phyloP scores from a whole-genome alignment of 64 coral and sea anemone species.

The Cladopsammia gracilis region DNA sequence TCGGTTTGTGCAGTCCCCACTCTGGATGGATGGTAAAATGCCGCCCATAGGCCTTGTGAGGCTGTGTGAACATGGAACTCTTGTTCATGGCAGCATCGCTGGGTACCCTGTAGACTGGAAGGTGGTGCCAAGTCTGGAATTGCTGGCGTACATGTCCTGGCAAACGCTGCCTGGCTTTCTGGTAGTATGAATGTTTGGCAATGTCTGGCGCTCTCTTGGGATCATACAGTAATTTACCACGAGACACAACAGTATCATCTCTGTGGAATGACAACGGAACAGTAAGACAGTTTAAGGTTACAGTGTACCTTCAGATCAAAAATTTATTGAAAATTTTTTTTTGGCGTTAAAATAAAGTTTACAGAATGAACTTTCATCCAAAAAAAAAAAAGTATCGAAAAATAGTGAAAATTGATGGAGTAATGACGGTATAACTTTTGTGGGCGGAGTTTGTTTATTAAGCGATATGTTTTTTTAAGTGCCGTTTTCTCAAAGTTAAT shows the following conservation, averaged over 20 bases:
- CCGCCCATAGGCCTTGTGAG: constrained; percentile 76
- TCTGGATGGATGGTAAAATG: constrained; percentile 99
- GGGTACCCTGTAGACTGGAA: constrained; percentile 82
- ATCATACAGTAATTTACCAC: constrained; percentile 64
- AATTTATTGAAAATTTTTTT: too few species aligned
- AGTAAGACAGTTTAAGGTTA: background rate
- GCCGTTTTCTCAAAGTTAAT: too few species aligned
- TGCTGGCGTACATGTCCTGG: constrained; percentile 65
- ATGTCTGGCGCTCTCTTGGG: constrained; percentile 83
- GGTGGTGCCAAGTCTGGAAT: constrained; percentile 96
- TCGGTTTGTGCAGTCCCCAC: constrained; percentile 87
- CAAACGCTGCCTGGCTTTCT: constrained; percentile 49
- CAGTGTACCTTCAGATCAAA: too few species aligned
- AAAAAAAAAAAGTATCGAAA: too few species aligned
- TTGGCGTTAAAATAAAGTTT: too few species aligned
- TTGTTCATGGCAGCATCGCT: constrained; percentile 70
- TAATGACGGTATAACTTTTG: too few species aligned
- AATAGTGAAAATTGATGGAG: too few species aligned
- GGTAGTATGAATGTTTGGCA: constrained; percentile 64
- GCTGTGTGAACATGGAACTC: constrained; percentile 89
- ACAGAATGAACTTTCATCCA: background rate
- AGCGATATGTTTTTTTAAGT: too few species aligned
- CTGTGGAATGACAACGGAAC: constrained; percentile 41
- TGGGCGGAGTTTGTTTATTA: too few species aligned
- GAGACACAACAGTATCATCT: constrained; percentile 23